Percentiles rank a stretch among this genome's conserved stretches.
Evolutionary conservation across 1,140 invertebrate genomes (phyloP).

Genomic region (Meloidogyne chitwoodi): DNA sequence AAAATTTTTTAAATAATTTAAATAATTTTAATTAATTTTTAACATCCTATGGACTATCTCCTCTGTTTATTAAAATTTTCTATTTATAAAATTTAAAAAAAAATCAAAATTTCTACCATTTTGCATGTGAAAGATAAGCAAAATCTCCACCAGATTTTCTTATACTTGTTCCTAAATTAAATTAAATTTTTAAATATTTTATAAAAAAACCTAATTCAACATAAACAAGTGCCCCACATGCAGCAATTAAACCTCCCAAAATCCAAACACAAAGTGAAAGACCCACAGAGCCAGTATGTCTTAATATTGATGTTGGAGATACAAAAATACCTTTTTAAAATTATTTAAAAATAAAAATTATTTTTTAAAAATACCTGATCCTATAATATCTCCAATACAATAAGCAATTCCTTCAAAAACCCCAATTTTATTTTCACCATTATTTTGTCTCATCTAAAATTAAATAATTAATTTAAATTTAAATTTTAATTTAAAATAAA

Average conservation of each 20-base stretch:
- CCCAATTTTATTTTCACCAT: conserved; percentile 18
- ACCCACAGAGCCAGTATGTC: conserved; percentile 49
- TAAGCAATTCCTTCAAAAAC: conserved; percentile 48
- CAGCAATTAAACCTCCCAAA: conserved; percentile 46
- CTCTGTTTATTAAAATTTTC: too few relatives aligned
- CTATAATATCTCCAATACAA: conserved; percentile 53
- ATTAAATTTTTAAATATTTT: not conserved
- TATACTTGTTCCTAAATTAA: conserved; percentile 43
- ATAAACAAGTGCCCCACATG: conserved; percentile 54
- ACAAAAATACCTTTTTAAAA: conserved; percentile 43
- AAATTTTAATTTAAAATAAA: not conserved
- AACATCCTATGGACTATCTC: too few relatives aligned
- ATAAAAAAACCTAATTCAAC: conserved; percentile 36
- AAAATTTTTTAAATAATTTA: too few relatives aligned
- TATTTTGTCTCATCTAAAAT: not conserved
- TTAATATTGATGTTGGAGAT: conserved; percentile 50
- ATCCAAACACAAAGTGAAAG: conserved; percentile 51
- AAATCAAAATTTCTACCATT: conserved; percentile 32
- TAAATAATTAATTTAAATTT: not conserved
- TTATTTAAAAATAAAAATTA: not conserved
- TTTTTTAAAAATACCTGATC: conserved; percentile 24
- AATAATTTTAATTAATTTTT: too few relatives aligned
- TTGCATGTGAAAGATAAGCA: conserved; percentile 50
- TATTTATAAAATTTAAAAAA: too few relatives aligned
- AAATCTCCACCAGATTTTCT: conserved; percentile 54